Base-by-base conservation (phyloP, 2,888 invertebrate genomes). In the Orthosia gracilis region DNA sequence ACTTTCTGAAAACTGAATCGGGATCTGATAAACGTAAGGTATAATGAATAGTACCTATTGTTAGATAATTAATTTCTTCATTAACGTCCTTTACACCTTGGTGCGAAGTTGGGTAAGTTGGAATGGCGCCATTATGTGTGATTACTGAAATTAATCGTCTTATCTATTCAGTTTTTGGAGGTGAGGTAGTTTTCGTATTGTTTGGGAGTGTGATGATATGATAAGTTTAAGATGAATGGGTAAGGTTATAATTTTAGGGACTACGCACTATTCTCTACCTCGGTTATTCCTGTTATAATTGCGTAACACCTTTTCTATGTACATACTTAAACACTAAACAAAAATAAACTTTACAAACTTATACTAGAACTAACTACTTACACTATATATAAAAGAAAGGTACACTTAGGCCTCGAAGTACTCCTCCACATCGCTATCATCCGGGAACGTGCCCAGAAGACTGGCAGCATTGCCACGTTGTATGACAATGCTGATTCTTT, bases 31-130 rank as follows among this genome's bases (percentile, higher is more conserved):
- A 88, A 78, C 90, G 85, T 13, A 91, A 93, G 92, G 93, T 93
- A 40, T 40, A 92, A 93, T 93, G 90, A 91, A 93, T 92, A 89
- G 89, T 73, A 73, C 91, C 89, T 88, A 92, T 95, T 95, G 94
- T 95, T 91, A 88, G 86, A 92, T 94, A 94, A 95, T 95, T 95
- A 95, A 95, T 95, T 92, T 90, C 89, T 90, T 91, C 93, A 92
- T 94, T 94, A 94, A 90, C 91, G 93, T 93, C 94, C 87, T 90
- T 85, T 89, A 88, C 93, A 92, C 79, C 83, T 82, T 61, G 45
- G 49, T 50, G 52, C 21, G 17, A 40, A 72, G 57, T 67, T 58
- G 26, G 50, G 58, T 71, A 50, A 76, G 65, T 76, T 77, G 55
- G 62, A 76, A 87, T 89, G 84, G 78, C 83, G 67, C 81, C 76